Percentiles rank a stretch among this genome's conserved stretches.
These are phyloP conservation scores for Drosophila emarginata DNA, from an alignment of 2,888 invertebrate species.

Conservation along the genomic window DNA sequence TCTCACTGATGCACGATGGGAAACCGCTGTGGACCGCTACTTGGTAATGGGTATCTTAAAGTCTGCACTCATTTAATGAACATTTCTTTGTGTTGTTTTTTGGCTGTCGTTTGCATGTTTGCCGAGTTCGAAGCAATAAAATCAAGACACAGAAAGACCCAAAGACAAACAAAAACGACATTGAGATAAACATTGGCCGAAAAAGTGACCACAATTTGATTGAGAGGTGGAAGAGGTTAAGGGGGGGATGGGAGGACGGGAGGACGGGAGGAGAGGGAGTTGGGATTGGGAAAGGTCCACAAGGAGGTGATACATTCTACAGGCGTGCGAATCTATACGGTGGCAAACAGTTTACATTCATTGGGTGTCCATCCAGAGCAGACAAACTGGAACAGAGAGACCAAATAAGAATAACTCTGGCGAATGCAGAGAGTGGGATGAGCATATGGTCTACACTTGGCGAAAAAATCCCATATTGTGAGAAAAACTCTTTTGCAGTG, in stretches of 20 bases:
- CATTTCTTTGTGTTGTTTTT: slow-evolving; percentile 15
- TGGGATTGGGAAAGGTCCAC: neutral
- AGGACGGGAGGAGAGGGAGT: too few relatives aligned
- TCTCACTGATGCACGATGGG: too few relatives aligned
- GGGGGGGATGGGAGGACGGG: too few relatives aligned
- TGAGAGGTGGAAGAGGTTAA: neutral
- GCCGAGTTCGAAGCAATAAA: slow-evolving; percentile 58
- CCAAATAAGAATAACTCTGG: slow-evolving; percentile 30
- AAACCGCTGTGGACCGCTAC: neutral
- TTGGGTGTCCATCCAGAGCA: slow-evolving; percentile 52
- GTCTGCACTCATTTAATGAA: neutral
- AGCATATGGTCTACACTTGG: slow-evolving; percentile 3
- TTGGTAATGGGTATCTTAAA: neutral
- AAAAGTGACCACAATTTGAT: slow-evolving; percentile 46
- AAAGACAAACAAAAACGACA: slow-evolving; percentile 57
- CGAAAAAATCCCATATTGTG: slow-evolving; percentile 9
- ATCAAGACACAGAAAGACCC: slow-evolving; percentile 53
- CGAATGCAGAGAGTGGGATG: neutral
- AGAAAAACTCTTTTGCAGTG: slow-evolving; percentile 6
- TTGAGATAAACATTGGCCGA: slow-evolving; percentile 58
- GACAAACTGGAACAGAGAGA: slow-evolving; percentile 41
- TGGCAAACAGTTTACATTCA: slow-evolving; percentile 29
- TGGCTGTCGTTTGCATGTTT: slow-evolving; percentile 53
- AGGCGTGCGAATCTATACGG: slow-evolving; percentile 39
- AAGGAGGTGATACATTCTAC: slow-evolving; percentile 10